Conservation (phyloP, 2,888 invertebrate species). For the Norana najaformis region DNA sequence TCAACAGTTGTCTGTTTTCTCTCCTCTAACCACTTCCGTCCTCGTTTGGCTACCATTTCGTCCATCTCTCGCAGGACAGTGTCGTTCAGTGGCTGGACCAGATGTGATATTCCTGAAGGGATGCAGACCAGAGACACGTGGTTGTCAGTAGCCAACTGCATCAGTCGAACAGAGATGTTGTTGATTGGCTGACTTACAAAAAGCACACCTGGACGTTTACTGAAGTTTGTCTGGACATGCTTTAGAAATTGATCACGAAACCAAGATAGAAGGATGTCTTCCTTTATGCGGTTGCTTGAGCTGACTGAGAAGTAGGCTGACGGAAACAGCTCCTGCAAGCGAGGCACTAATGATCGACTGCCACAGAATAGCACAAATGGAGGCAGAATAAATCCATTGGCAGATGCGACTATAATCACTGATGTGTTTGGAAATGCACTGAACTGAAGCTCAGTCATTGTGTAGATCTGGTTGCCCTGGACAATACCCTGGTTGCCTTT, state of each 20-base stretch:
- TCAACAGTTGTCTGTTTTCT: constrained; percentile 38
- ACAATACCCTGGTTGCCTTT: not conserved
- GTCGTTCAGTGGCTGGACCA: constrained; percentile 44
- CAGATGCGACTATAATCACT: constrained; percentile 43
- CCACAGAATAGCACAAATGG: constrained; percentile 46
- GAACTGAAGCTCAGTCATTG: constrained; percentile 40
- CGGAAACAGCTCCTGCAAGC: constrained; percentile 36
- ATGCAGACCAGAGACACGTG: constrained; percentile 41
- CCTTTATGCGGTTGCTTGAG: constrained; percentile 39
- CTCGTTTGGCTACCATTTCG: constrained; percentile 38
- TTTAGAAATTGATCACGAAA: constrained; percentile 46
- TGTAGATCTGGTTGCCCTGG: constrained; percentile 36
- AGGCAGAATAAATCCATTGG: constrained; percentile 44
- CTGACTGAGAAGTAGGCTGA: constrained; percentile 43
- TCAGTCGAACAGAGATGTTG: constrained; percentile 43
- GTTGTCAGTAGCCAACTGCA: constrained; percentile 44
- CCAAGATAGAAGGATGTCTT: constrained; percentile 46
- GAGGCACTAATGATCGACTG: constrained; percentile 29
- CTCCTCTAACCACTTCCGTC: constrained; percentile 41
- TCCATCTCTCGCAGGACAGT: constrained; percentile 35
- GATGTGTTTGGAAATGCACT: constrained; percentile 38
- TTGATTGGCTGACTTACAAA: constrained; percentile 41
- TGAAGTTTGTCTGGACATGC: constrained; percentile 18
- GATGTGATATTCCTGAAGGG: constrained; percentile 41
- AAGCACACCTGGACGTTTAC: constrained; percentile 40